These are phyloP conservation scores for Ageneiosus marmoratus DNA, from an alignment of 2,113 vertebrate species.

Conservation along the genomic window DNA sequence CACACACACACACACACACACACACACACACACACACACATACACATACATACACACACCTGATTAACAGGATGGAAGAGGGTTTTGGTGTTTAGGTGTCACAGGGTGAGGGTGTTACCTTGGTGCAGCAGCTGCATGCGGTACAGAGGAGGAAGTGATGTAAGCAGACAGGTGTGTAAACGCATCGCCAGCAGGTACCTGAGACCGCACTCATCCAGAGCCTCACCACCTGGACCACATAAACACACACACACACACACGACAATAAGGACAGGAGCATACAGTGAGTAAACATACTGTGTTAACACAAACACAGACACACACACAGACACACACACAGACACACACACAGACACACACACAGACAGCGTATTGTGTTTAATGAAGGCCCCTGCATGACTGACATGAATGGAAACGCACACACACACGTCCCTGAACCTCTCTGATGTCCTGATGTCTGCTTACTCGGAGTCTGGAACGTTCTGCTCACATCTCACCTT, in stretches of 20 bases:
- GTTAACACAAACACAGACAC: constrained; percentile 19
- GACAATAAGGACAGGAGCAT: neutral
- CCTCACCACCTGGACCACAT: constrained; percentile 82
- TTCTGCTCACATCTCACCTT: constrained; percentile 9
- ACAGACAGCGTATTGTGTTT: neutral
- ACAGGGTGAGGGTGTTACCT: constrained; percentile 73
- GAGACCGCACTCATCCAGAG: constrained; percentile 93
- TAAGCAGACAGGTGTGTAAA: constrained; percentile 92
- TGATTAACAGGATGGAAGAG: neutral
- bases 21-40: constrained; percentile 12
- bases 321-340: constrained; percentile 23
- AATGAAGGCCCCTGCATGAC: neutral
- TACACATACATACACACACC: neutral
- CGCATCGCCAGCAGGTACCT: constrained; percentile 96
- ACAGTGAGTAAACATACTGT: neutral
- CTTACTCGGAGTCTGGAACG: constrained; percentile 30
- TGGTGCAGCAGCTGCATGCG: constrained; percentile 94
- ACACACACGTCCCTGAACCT: constrained; percentile 63
- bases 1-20: constrained; percentile 12
- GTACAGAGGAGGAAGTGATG: constrained; percentile 93
- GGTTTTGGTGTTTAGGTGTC: neutral
- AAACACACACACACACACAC: constrained; percentile 42
- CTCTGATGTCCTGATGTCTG: constrained; percentile 42
- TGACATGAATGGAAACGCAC: neutral
- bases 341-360: constrained; percentile 25